Evolutionary conservation across 2,113 vertebrate species (phyloP).

Genomic region (Eurystomus gularis): DNA sequence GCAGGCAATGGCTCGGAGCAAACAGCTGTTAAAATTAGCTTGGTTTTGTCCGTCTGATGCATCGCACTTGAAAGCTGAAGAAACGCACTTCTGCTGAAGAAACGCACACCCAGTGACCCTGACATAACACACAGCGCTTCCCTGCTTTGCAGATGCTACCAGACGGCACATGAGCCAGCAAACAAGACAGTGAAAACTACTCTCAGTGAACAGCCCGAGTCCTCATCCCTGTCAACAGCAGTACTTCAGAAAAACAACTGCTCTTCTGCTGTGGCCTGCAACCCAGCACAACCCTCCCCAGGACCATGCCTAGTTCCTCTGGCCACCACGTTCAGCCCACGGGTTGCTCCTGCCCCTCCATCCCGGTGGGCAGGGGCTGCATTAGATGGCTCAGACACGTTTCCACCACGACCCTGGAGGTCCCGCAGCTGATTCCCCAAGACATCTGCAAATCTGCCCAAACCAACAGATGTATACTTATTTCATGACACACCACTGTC

Average conservation of each 20-base stretch:
- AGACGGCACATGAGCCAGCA: neutral
- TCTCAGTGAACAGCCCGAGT: neutral
- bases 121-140: neutral
- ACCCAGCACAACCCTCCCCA: neutral
- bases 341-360: neutral
- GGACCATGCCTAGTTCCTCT: neutral
- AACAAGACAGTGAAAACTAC: neutral
- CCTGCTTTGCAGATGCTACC: slow-evolving; percentile 31
- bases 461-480: neutral
- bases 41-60: neutral
- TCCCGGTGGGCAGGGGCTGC: fast-evolving
- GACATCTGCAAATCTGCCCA: neutral
- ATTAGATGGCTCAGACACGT: fast-evolving
- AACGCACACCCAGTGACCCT: neutral
- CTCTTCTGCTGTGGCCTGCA: neutral
- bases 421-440: neutral
- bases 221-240: neutral
- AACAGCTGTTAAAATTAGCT: slow-evolving; percentile 59
- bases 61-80: neutral
- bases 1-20: slow-evolving; percentile 30
- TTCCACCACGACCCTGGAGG: fast-evolving
- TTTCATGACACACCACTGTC: neutral
- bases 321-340: neutral
- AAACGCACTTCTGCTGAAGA: neutral
- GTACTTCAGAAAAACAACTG: neutral